Evolutionary conservation across 1,140 invertebrate genomes (phyloP).

Genomic region (Hormaphis cornu): DNA sequence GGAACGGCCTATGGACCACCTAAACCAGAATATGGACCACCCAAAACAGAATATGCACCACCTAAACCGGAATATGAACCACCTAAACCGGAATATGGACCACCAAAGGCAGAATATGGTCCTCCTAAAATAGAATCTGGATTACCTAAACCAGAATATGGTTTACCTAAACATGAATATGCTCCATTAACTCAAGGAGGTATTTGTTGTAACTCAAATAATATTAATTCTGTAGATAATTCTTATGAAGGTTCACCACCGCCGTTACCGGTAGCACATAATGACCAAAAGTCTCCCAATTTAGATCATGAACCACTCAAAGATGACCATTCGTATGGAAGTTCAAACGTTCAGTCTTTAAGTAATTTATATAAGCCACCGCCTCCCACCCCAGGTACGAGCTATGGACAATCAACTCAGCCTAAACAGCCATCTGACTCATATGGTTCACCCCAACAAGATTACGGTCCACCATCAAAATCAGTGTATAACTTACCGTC

Average conservation of each 20-base stretch:
- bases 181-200: background rate
- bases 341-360: background rate
- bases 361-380: slow-evolving; percentile 10
- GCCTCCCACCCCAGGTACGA: background rate
- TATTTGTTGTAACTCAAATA: background rate
- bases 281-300: background rate
- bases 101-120: too few relatives aligned
- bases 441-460: slow-evolving; percentile 37
- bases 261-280: background rate
- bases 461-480: slow-evolving; percentile 36
- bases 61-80: too few relatives aligned
- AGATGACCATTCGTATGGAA: background rate
- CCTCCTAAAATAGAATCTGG: too few relatives aligned
- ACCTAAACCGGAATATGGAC: too few relatives aligned
- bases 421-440: slow-evolving; percentile 15
- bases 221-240: slow-evolving; percentile 8
- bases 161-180: too few relatives aligned
- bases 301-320: background rate
- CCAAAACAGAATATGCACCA: too few relatives aligned
- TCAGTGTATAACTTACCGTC: background rate
- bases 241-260: slow-evolving; percentile 2
- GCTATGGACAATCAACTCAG: slow-evolving; percentile 32
- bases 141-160: too few relatives aligned
- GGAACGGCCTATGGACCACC: slow-evolving; percentile 1
- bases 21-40: background rate